phyloP scores from a whole-genome alignment of 2,888 invertebrate species.

The Himalopsyche anomala region DNA sequence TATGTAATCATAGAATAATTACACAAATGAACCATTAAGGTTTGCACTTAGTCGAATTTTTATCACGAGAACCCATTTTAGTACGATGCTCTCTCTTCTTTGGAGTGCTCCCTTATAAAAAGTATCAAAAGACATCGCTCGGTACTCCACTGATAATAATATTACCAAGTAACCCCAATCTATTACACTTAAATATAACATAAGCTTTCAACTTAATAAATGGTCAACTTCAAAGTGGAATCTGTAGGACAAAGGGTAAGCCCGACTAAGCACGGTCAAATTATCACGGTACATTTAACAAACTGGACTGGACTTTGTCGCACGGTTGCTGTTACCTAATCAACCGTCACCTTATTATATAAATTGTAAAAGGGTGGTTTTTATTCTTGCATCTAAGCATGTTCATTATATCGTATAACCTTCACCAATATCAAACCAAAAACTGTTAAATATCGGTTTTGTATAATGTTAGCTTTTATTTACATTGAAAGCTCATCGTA shows the following conservation, averaged over 20 bases:
- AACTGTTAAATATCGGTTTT: no score
- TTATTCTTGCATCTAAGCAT: background rate
- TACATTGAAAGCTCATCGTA: no score
- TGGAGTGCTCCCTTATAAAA: background rate
- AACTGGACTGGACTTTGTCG: slow-evolving; percentile 19
- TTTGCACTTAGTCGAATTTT: no score
- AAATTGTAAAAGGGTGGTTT: background rate
- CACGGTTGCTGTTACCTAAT: slow-evolving; percentile 26
- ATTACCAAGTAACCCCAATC: slow-evolving; percentile 38
- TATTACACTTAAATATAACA: slow-evolving; percentile 43
- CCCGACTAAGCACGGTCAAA: slow-evolving; percentile 40
- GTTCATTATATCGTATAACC: background rate
- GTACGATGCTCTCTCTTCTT: no score
- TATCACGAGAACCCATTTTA: no score
- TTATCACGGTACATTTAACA: slow-evolving; percentile 32
- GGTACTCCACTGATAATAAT: slow-evolving; percentile 32
- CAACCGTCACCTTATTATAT: slow-evolving; percentile 23
- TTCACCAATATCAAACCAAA: no score
- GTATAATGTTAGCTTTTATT: no score
- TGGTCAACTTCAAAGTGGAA: slow-evolving; percentile 43
- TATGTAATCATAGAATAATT: no score
- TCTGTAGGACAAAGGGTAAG: slow-evolving; percentile 38
- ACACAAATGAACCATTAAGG: no score
- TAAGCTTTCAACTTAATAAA: slow-evolving; percentile 43
- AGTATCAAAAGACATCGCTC: slow-evolving; percentile 23